phyloP scores from a whole-genome alignment of 1,140 invertebrate species.

The Bombus superbus region DNA sequence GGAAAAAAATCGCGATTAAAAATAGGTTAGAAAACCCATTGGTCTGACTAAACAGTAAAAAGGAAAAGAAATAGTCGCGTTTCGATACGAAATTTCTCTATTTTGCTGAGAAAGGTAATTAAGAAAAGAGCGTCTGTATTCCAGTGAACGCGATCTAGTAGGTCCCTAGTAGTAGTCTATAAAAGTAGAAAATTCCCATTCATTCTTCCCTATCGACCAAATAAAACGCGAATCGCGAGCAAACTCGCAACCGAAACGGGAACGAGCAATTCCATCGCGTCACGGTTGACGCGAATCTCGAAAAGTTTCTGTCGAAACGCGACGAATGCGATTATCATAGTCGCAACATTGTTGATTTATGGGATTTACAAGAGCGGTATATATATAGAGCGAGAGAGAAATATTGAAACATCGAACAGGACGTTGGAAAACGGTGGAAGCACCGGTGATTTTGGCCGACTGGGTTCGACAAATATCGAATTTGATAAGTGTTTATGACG shows the following conservation, averaged over 20 bases:
- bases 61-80: too few relatives aligned
- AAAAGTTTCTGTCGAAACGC: background rate
- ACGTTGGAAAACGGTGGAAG: slow-evolving; percentile 15
- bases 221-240: background rate
- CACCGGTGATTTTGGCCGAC: slow-evolving; percentile 18
- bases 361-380: background rate
- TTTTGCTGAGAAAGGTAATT: too few relatives aligned
- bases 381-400: too few relatives aligned
- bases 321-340: slow-evolving; percentile 18
- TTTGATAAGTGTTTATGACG: slow-evolving; percentile 50
- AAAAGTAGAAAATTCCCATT: background rate
- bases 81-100: too few relatives aligned
- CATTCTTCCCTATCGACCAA: too few relatives aligned
- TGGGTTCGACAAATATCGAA: slow-evolving; percentile 25
- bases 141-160: too few relatives aligned
- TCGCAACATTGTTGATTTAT: slow-evolving; percentile 15
- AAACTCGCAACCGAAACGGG: background rate
- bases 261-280: slow-evolving; percentile 5
- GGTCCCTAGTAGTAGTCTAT: too few relatives aligned
- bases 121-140: too few relatives aligned
- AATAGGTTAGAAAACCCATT: too few relatives aligned
- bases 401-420: slow-evolving; percentile 4
- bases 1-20: too few relatives aligned
- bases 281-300: background rate
- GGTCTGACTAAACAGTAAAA: too few relatives aligned